These are phyloP conservation scores for Drosophila neutralis DNA, from an alignment of 2,888 invertebrate species.

Conservation along the genomic window DNA sequence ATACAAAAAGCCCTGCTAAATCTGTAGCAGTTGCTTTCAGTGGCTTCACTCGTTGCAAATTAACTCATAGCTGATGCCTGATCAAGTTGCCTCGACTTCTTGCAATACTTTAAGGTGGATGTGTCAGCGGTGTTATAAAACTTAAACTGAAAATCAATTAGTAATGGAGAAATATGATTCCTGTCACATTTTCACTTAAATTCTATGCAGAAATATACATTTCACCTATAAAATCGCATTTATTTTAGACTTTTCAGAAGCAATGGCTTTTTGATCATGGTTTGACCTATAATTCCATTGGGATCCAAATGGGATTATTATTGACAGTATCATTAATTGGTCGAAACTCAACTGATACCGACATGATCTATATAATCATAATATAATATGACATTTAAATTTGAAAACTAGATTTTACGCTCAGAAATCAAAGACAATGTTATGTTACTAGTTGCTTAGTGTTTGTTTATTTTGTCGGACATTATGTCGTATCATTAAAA, in stretches of 20 bases:
- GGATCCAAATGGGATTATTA: too few relatives aligned
- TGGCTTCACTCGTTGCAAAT: conserved; percentile 52
- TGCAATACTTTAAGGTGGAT: conserved; percentile 9
- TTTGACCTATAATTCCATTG: not conserved
- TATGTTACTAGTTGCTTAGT: conserved; percentile 2
- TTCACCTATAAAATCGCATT: not conserved
- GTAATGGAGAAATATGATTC: not conserved
- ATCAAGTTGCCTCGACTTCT: not conserved
- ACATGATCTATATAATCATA: too few relatives aligned
- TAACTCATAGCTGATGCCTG: conserved; percentile 68
- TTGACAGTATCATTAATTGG: too few relatives aligned
- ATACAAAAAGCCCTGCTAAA: conserved; percentile 45
- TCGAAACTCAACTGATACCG: too few relatives aligned
- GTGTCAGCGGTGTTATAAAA: not conserved
- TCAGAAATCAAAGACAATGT: not conserved
- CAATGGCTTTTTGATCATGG: too few relatives aligned
- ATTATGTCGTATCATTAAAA: conserved; percentile 78
- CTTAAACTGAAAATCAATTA: not conserved
- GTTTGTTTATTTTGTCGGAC: conserved; percentile 21
- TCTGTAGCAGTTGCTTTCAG: conserved; percentile 6
- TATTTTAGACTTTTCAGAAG: not conserved
- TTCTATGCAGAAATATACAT: not conserved
- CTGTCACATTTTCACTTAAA: not conserved
- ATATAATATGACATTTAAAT: not conserved
- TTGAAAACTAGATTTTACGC: not conserved